Conservation (phyloP, 2,888 invertebrate genomes). For the Rotaria socialis region DNA sequence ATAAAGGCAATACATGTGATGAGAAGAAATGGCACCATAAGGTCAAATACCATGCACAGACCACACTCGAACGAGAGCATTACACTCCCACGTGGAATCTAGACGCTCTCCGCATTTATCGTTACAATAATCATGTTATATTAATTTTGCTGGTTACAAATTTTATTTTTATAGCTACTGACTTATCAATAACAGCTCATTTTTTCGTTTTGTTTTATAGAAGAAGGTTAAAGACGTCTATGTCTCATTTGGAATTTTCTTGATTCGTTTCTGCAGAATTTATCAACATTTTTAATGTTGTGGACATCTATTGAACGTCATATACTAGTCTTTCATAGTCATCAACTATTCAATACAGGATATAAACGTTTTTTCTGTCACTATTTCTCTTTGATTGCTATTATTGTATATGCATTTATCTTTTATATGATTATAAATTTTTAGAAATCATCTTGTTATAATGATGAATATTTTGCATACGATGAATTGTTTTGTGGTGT, state of each 20-base stretch:
- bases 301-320: not conserved
- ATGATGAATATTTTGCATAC: not conserved
- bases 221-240: not conserved
- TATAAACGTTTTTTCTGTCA: not conserved
- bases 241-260: not conserved
- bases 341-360: not conserved
- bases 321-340: not conserved
- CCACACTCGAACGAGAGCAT: no score
- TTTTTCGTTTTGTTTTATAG: not conserved
- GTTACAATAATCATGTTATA: not conserved
- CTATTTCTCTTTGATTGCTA: not conserved
- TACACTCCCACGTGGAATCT: no score
- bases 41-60: no score
- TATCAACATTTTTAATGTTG: not conserved
- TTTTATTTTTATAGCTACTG: not conserved
- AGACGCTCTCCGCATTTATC: no score
- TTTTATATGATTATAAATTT: not conserved
- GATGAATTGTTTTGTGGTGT: not conserved
- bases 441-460: not conserved
- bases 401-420: not conserved
- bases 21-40: no score
- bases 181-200: not conserved
- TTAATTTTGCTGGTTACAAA: not conserved
- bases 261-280: not conserved
- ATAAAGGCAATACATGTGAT: no score